Evolutionary conservation across 2,113 vertebrate species (phyloP), one percentile per base, ranked within the genome.

Genomic region (Acanthochromis polyacanthus): DNA sequence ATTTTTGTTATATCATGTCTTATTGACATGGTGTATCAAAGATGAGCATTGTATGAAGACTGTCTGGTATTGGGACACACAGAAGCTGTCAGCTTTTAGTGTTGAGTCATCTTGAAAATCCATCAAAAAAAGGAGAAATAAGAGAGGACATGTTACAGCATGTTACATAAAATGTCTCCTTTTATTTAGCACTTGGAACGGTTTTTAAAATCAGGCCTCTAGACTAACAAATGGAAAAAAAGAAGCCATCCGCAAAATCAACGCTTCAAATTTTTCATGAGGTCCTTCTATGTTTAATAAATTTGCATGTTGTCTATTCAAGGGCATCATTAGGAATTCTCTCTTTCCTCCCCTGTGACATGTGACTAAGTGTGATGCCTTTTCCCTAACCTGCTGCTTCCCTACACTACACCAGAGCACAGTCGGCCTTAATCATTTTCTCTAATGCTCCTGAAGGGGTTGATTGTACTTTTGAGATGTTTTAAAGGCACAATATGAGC

Each of bases 261-360:
- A 43, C 8, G 7, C 59, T 17, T 15, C 68, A 20, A 60, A 45
- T 61, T 14, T 53, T 72, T 40, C n/a, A 56, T 51, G 53, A 83
- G 83, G 59, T 50, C 38, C 68, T 38, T 86, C 65, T 17, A 40
- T 82, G 57, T 80, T 80, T 80, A 32, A 77, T 80, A 66, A 15
- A 84, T 88, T 52, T 77, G 56, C 46, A 75, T 80, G 60, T 65
- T 76, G 67, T 62, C 28, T 84, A 43, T 82, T 82, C 30, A 66
- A 51, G 62, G 69, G 70, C 81, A 20, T 75, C 68, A 20, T 84
- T 65, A 77, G 50, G 64, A 86, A 90, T 86, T 71, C 78, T 62
- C 38, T 45, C 55, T 46, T 61, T 61, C 61, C 50, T 38, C 16
- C 73, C 25, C 30, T 0, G 5, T 61, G 65, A 81, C 25, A 83